phyloP scores from a whole-genome alignment of 2,113 vertebrate species.

The Orientallactaga bullata region DNA sequence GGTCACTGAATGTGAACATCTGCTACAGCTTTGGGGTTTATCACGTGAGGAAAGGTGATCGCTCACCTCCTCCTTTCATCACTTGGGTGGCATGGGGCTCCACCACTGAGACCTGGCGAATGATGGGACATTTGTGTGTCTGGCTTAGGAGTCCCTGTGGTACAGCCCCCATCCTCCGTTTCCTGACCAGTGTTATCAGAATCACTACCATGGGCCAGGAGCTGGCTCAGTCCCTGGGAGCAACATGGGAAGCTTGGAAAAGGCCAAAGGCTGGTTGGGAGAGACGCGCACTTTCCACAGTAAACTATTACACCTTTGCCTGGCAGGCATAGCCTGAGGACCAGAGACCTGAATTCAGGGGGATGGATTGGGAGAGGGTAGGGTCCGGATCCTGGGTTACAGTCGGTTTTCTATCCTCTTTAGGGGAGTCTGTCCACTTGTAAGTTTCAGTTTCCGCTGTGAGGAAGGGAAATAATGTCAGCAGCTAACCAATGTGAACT shows the following conservation, averaged over 20 bases:
- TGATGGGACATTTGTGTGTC: neutral
- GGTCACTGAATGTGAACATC: neutral
- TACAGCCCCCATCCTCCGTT: neutral
- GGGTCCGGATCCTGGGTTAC: too few species aligned
- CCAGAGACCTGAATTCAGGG: neutral
- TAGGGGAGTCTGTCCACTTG: neutral
- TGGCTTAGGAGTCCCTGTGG: accelerated
- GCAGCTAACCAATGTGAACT: neutral
- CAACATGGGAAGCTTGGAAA: neutral
- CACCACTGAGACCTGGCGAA: accelerated
- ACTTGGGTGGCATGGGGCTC: neutral
- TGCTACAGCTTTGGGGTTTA: neutral
- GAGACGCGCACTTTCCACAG: too few species aligned
- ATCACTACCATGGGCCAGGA: accelerated
- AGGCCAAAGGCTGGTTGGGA: neutral
- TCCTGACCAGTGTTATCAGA: neutral
- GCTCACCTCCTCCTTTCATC: neutral
- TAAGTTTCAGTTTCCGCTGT: neutral
- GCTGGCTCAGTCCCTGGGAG: too few species aligned
- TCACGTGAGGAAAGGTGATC: neutral
- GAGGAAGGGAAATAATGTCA: accelerated
- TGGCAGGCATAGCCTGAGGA: neutral
- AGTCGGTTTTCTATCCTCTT: neutral
- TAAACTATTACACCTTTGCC: neutral
- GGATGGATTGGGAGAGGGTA: accelerated